Base-by-base conservation (phyloP, 2,888 invertebrate species). In the Erebia aethiops region DNA sequence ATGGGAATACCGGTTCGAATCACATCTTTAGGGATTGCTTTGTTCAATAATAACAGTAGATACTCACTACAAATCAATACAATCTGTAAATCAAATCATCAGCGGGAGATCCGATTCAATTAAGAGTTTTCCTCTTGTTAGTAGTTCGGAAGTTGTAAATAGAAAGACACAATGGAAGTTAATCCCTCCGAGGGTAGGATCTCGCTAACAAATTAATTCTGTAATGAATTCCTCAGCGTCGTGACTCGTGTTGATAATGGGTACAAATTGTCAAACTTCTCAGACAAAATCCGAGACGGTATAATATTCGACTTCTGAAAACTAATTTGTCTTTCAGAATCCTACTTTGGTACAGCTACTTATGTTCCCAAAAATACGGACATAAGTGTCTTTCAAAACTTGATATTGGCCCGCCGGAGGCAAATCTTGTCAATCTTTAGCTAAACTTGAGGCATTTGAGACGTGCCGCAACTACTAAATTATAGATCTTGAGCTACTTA, bases 221-320 rank as follows among this genome's bases (percentile, higher is more conserved):
- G 62, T 49, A 62, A 62, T 49, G 49, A 49, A 62, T 18, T 21
- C 61, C 46, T 62, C 13, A 14, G 62, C 21, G 49, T 7, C 62
- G 13, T 8, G 21, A 62, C 46, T 18, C 14, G 13, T 49, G 61
- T 46, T 46, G 18, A 1, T 61, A 61, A 61, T 62, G 46, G 21
- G 14, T 14, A 62, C 49, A 49, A 49, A 62, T 61, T 46, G 61
- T 46, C 46, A 43, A 61, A 61, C 61, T 61, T 41, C 43, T 14
- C 60, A 61, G 60, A n/a, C 60, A 11, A 43, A 43, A 43, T 61
- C 43, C 43, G 56, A 60, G n/a, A 41, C 58, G 35, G 35, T 35
- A n/a, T 43, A n/a, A 60, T 54, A 54, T 54, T 54, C 9, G 54
- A 54, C 54, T 54, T 54, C 54, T 18, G 54, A 54, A 54, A 54